Base-by-base conservation (phyloP, 92 coral and sea anemone genomes). In the Phenganax stokvisi region DNA sequence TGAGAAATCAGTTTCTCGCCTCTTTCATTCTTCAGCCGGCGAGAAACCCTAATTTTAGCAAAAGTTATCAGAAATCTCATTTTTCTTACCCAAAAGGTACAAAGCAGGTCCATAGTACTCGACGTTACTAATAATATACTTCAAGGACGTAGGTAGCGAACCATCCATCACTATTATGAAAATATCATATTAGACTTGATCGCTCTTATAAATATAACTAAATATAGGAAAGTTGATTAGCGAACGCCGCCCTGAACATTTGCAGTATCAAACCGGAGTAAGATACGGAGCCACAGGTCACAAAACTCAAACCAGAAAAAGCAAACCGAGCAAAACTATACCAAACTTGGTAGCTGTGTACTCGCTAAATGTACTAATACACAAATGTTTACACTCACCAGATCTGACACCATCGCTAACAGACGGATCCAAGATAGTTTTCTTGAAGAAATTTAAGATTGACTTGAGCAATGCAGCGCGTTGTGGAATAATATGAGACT, bases 91-190 rank as follows among this genome's bases (percentile, higher is more conserved):
- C 77, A 93, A 93, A 80, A 93, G 92, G 62, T 91, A 93, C 27
- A 93, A 85, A 10, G 92, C 98, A 17, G 98, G 98, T 8, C 98
- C 98, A 87, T 93, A 93, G 77, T 93, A 93, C 77, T 93, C 98
- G 75, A 93, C 98, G 84, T 93, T 93, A 74, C 98, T 93, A 83
- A 93, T 93, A 69, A 93, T 84, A 82, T 93, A 89, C 86, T 93
- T 93, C 44, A 93, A 86, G 3, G 98, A 91, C 8, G 93, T 93
- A 13, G 98, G 98, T 61, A 93, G 85, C 15, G 98, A 93, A 51
- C 98, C 93, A 86, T 93, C 98, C 98, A 93, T 93, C 10, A 93
- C 98, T 93, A 84, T 27, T 83, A 66, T 13, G 70, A 64, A 75
- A 60, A 55, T 78, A 4, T 8, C 54, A 9, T 8, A 70, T 54